Evolutionary conservation across 2,113 vertebrate genomes (phyloP), one percentile per base, ranked within the genome.

Genomic region (Echinops telfairi): DNA sequence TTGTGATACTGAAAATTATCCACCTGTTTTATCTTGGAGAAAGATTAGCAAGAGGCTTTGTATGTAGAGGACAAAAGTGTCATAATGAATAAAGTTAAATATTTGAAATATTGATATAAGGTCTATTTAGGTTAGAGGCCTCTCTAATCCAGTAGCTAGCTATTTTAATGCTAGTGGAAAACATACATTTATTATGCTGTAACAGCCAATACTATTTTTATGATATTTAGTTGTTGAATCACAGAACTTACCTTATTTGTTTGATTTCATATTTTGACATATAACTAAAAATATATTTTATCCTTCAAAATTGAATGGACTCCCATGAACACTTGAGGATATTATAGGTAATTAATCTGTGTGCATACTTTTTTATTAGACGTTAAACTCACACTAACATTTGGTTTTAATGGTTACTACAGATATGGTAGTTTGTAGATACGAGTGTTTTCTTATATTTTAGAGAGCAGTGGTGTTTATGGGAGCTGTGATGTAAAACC

Each of bases 261-360:
- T 27, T 57, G 92, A 95, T 96, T 92, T 94, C 80, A 93, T 91
- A 58, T 66, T 93, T 53, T 53, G 47, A 53, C 9, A 53, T 53
- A 53, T 53, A 53, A 53, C 47, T 12, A 88, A 89, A 86, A 83
- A 77, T 71, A 60, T 57, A 62, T 66, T 1, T n/a, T 86, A 83
- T 19, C 22, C 3, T 68, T 40, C 88, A n/a, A 81, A 81, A 33
- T 38, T 68, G 10, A 75, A 83, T 89, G 17, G 36, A 84, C 38
- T 90, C 93, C 71, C 31, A 92, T 81, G 86, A 94, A 78, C 22
- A 90, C 22, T 36, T 89, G 83, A 22, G 31, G 27, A 57, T 62
- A 86, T 89, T 90, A 25, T 15, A 92, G 68, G 68, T 79, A 94
- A 95, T 79, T 83, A 79, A 79, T 76, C n/a, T 60, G n/a, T 82